These are phyloP conservation scores for Brachionus manjavacas DNA, from an alignment of 1,140 invertebrate genomes.

Conservation along the genomic window DNA sequence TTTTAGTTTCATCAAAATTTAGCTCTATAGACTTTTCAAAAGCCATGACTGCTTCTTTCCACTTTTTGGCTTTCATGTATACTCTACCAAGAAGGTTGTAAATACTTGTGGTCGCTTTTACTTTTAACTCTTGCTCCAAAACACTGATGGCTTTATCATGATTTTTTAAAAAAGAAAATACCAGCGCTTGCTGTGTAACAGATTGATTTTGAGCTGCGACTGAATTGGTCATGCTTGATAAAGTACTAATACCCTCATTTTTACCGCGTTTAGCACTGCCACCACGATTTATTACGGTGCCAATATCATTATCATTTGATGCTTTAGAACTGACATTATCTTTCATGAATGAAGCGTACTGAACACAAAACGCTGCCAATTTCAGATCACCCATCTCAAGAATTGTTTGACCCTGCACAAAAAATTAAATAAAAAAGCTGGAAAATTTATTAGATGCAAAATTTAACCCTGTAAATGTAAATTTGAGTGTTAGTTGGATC, in stretches of 20 bases:
- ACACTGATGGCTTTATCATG: constrained; percentile 56
- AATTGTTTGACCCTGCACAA: constrained; percentile 52
- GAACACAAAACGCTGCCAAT: constrained; percentile 55
- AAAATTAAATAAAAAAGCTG: not conserved
- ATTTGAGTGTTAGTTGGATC: constrained; percentile 37
- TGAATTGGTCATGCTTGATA: not conserved
- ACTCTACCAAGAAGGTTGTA: constrained; percentile 56
- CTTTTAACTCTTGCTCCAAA: constrained; percentile 47
- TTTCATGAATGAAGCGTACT: constrained; percentile 45
- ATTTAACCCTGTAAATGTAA: constrained; percentile 16
- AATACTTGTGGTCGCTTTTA: constrained; percentile 49
- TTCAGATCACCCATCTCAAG: constrained; percentile 53
- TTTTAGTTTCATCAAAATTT: constrained; percentile 40
- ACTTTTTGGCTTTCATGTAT: constrained; percentile 56
- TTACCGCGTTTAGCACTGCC: constrained; percentile 44
- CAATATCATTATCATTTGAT: not conserved
- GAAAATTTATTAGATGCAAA: not conserved
- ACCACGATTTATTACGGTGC: not conserved
- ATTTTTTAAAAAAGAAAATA: constrained; percentile 57
- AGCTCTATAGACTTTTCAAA: constrained; percentile 49
- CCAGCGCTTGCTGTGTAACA: constrained; percentile 55
- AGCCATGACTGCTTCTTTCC: constrained; percentile 51
- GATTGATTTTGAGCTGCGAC: constrained; percentile 46
- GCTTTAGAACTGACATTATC: not conserved
- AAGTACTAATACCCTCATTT: not conserved